Base-by-base conservation (phyloP, 2,888 invertebrate species). In the Malacosoma neustria region DNA sequence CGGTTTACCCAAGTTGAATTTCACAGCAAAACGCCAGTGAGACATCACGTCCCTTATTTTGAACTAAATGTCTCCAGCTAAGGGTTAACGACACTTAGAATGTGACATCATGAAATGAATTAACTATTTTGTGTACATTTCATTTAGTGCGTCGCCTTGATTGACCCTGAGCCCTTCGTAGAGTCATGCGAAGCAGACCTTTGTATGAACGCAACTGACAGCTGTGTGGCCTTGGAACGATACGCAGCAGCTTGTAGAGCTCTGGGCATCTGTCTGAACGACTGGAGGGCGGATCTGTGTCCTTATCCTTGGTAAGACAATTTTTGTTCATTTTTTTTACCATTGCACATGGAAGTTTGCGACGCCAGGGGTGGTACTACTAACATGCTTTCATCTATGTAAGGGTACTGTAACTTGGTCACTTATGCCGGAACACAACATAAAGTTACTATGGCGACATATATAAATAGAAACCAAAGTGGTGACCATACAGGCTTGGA, bases 191-290 rank as follows among this genome's bases (percentile, higher is more conserved):
- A 90, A 42, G 88, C 90, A 46, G 92, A 92, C 39, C 61, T 90
- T 48, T 93, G 90, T 73, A 84, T 75, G 4, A 84, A 88, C 46
- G 81, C 81, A 1, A 86, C 86, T 4, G 87, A 88, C 34, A 80
- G 89, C 32, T 95, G 95, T 57, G 77, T 80, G 11, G 80, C 89
- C 0, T 72, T 95, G 11, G 89, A 90, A 49, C 89, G 91, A 0
- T 95, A 95, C 64, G 93, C 92, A 0, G 86, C 89, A 39, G 91
- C 91, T 47, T 95, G 95, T 54, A 80, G 89, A 9, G 75, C 87
- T 9, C 87, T 88, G 38, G 93, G 91, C 6, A 86, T 95, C n/a
- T 94, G 94, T 56, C 72, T 92, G 1, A 41, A 42, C 13, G 79
- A 90, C 51, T 95, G 95, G 94, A 85, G 93, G 37, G 75, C 73